Evolutionary conservation across 2,888 invertebrate species (phyloP), one percentile per base, ranked within the genome.

Genomic region (Hirtodrosophila alboralis): DNA sequence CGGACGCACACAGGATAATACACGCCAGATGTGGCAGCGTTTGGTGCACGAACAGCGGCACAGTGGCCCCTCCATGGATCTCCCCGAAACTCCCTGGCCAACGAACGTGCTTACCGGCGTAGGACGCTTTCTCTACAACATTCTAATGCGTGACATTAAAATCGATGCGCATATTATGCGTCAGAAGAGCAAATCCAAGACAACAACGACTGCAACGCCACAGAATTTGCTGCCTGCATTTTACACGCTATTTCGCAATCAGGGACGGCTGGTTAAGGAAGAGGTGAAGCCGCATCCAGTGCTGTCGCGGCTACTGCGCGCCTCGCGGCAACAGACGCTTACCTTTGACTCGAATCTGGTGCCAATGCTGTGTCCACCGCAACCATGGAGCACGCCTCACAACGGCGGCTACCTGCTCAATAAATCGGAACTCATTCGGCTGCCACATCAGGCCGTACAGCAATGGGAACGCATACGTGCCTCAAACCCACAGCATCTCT

Each of bases 271-370:
- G 33, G 91, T 94, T 4, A 93, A 93, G 63, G 93, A 95, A 87
- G 95, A 95, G 90, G 92, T 95, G 34, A 96, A 97, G 92, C 96
- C 97, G 21, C 97, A 98, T 92, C 97, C 97, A 0, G 90, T 93
- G 34, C 89, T 97, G 45, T 91, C 80, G 0, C 87, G 93, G 75
- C 89, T 97, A 53, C 94, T 95, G 89, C 92, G 93, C 31, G 93
- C 93, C 8, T 94, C 95, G 0, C 92, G 93, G 12, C 92, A 93
- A 26, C 93, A 94, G 75, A 92, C 92, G 0, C 91, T 98, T 69
- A 93, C 92, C 43, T 95, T 98, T 91, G 93, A 95, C 38, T 92
- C 95, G 1, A 92, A 92, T 59, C 91, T 94, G 45, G 91, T 96
- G 45, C 98, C 98, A 9, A 94, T 95, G 92, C 52, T 93, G 12